phyloP scores from a whole-genome alignment of 2,113 vertebrate species.

The Eublepharis macularius region DNA sequence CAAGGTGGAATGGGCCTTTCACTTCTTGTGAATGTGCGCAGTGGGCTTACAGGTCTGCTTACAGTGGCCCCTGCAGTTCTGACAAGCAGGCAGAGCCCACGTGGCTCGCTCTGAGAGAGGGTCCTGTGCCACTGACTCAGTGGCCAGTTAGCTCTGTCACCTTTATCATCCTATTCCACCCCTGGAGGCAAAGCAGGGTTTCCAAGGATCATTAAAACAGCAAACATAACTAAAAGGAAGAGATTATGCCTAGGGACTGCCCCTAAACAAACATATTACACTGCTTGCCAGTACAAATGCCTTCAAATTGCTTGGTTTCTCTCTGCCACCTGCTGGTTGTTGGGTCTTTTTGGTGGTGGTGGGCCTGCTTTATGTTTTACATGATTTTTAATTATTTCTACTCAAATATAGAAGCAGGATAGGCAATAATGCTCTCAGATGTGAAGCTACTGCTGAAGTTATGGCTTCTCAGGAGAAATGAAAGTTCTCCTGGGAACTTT shows the following conservation, averaged over 20 bases:
- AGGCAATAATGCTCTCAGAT: neutral
- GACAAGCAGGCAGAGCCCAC: no score
- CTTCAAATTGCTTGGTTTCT: neutral
- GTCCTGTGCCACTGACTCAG: no score
- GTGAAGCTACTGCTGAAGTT: no score
- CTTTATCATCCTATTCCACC: no score
- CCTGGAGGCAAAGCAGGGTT: neutral
- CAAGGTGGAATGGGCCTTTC: no score
- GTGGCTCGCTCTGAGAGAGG: no score
- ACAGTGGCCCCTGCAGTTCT: no score
- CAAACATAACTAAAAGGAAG: neutral
- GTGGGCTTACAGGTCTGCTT: no score
- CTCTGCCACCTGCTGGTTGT: neutral
- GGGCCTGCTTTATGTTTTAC: neutral
- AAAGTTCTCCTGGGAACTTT: no score
- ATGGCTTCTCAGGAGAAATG: neutral
- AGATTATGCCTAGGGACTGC: neutral
- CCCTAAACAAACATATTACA: neutral
- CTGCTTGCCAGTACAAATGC: neutral
- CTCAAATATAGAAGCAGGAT: neutral
- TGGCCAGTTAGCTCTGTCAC: no score
- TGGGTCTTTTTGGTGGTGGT: neutral
- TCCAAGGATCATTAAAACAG: neutral
- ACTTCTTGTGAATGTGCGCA: no score
- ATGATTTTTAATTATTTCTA: neutral